Percentiles rank a stretch among this genome's conserved stretches.
These are phyloP conservation scores for Proales similis DNA, from an alignment of 1,140 invertebrate genomes.

Conservation along the genomic window DNA sequence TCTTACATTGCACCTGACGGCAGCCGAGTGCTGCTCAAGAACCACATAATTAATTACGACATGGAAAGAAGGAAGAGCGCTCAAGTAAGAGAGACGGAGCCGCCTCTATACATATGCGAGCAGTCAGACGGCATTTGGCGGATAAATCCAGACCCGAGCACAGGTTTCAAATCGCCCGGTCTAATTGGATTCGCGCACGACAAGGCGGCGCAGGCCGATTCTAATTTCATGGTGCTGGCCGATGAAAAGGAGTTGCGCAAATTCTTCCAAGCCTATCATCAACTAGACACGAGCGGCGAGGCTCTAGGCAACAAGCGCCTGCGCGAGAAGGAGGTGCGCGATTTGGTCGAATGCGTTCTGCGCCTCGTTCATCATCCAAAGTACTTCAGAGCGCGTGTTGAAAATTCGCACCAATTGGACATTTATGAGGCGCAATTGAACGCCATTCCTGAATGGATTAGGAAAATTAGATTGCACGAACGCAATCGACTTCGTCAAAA, in stretches of 20 bases:
- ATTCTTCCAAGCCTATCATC: neutral
- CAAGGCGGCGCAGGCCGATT: slow-evolving; percentile 21
- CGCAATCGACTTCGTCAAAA: neutral
- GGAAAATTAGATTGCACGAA: neutral
- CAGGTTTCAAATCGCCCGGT: slow-evolving; percentile 9
- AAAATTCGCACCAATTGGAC: slow-evolving; percentile 17
- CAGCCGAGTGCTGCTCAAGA: slow-evolving; percentile 7
- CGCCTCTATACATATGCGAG: slow-evolving; percentile 26
- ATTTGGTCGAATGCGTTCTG: slow-evolving; percentile 6
- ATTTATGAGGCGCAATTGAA: slow-evolving; percentile 8
- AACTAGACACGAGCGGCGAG: neutral
- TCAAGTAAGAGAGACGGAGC: slow-evolving; percentile 2
- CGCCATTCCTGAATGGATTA: slow-evolving; percentile 21
- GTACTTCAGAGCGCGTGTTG: neutral
- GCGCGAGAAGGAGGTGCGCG: no score
- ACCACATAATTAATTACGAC: slow-evolving; percentile 29
- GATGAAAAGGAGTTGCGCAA: slow-evolving; percentile 28
- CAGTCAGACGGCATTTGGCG: slow-evolving; percentile 26
- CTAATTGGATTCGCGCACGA: slow-evolving; percentile 19
- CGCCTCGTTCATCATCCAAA: slow-evolving; percentile 24
- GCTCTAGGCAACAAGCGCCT: slow-evolving; percentile 5
- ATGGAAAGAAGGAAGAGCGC: slow-evolving; percentile 8
- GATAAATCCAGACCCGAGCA: slow-evolving; percentile 13
- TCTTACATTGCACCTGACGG: slow-evolving; percentile 9
- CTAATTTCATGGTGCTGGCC: slow-evolving; percentile 19